Conservation (phyloP, 2,888 invertebrate genomes). For the Lapara coniferarum region DNA sequence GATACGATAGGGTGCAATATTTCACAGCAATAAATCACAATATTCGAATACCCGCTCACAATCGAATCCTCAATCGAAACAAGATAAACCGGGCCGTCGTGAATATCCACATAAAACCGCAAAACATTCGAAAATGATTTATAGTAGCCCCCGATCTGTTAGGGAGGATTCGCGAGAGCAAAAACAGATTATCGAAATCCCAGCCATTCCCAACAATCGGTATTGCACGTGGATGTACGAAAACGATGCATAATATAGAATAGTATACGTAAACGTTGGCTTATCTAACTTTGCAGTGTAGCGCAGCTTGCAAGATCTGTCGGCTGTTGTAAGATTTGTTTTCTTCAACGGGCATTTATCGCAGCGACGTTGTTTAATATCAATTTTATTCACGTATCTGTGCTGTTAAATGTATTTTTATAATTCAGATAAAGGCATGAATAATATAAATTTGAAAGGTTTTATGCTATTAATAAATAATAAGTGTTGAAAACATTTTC, state of each 20-base stretch:
- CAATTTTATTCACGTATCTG: no score
- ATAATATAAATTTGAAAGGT: no score
- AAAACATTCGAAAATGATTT: constrained; percentile 79
- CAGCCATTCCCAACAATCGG: constrained; percentile 68
- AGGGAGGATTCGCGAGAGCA: constrained; percentile 65
- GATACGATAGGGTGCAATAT: constrained; percentile 37
- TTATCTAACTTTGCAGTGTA: constrained; percentile 3
- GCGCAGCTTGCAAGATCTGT: not conserved
- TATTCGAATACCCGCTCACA: constrained; percentile 44
- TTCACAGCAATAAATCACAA: constrained; percentile 51
- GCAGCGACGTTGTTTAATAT: not conserved
- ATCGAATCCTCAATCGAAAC: constrained; percentile 64
- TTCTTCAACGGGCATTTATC: constrained; percentile 13
- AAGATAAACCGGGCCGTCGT: constrained; percentile 67
- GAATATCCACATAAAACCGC: constrained; percentile 73
- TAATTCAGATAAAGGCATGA: no score
- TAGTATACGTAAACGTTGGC: not conserved
- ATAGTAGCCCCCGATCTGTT: constrained; percentile 71
- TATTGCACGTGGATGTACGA: constrained; percentile 53
- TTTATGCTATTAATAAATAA: no score
- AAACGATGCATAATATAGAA: constrained; percentile 32
- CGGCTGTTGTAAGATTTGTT: constrained; percentile 1
- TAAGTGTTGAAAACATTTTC: no score
- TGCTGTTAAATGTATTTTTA: no score
- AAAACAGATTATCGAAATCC: constrained; percentile 79